Percentiles rank a stretch among this genome's conserved stretches.
phyloP scores from a whole-genome alignment of 2,888 invertebrate species.

The Cosmorhoe ocellata region DNA sequence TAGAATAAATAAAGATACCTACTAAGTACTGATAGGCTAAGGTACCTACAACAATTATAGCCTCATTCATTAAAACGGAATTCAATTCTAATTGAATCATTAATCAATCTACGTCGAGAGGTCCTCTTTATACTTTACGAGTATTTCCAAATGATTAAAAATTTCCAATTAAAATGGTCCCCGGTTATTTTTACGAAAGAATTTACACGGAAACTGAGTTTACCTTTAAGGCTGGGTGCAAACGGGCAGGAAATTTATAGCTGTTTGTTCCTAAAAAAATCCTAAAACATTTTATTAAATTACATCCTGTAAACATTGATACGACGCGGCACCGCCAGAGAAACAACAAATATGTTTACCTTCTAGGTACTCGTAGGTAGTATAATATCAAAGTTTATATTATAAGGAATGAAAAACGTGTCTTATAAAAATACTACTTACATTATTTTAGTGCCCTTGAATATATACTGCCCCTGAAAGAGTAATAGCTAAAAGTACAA shows the following conservation, averaged over 20 bases:
- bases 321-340: conserved; percentile 32
- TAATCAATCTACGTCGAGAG: conserved; percentile 43
- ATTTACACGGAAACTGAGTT: conserved; percentile 26
- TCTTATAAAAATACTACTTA: too few species aligned
- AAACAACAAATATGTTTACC: conserved; percentile 36
- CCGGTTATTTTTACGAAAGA: conserved; percentile 33
- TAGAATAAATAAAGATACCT: too few species aligned
- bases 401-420: too few species aligned
- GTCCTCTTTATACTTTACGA: conserved; percentile 42
- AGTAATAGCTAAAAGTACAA: too few species aligned
- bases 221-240: conserved; percentile 32
- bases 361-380: too few species aligned
- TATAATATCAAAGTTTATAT: conserved; percentile 33
- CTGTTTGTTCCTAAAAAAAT: conserved; percentile 34
- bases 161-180: conserved; percentile 43
- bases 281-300: conserved; percentile 36
- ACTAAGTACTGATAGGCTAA: too few species aligned
- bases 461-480: too few species aligned
- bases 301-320: conserved; percentile 37
- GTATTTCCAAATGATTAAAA: conserved; percentile 45
- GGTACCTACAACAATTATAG: conserved; percentile 9
- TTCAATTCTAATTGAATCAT: conserved; percentile 44
- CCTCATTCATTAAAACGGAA: conserved; percentile 26
- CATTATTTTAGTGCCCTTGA: too few species aligned
- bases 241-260: conserved; percentile 34